Evolutionary conservation across 1,140 invertebrate genomes (phyloP).

Genomic region (Neocloeon triangulifer): DNA sequence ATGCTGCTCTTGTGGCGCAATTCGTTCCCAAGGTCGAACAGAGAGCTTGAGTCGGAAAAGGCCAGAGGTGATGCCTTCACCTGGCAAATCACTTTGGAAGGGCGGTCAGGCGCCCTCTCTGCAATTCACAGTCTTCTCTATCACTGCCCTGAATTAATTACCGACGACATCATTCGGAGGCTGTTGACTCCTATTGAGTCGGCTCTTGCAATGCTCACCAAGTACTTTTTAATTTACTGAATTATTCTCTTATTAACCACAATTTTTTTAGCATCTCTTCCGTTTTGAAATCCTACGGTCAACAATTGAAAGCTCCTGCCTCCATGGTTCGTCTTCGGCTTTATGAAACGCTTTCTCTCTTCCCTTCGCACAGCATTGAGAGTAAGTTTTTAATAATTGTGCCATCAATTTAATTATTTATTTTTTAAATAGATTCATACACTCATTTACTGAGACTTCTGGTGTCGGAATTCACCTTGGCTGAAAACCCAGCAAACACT

Average conservation of each 20-base stretch:
- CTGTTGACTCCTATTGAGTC: conserved; percentile 81
- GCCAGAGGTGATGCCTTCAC: conserved; percentile 94
- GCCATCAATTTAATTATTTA: too few relatives aligned
- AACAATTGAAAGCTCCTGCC: conserved; percentile 77
- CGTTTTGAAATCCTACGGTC: conserved; percentile 79
- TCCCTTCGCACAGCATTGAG: conserved; percentile 68
- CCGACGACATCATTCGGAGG: conserved; percentile 72
- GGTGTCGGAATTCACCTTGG: conserved; percentile 91
- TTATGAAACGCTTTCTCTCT: conserved; percentile 67
- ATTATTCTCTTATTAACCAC: conserved; percentile 3
- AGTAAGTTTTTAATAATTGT: conserved; percentile 31
- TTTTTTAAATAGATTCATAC: conserved; percentile 50
- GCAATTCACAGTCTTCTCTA: conserved; percentile 84
- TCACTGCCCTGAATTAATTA: conserved; percentile 75
- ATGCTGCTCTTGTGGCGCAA: conserved; percentile 94
- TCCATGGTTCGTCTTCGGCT: conserved; percentile 78
- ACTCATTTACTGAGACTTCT: conserved; percentile 73
- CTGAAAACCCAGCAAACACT: conserved; percentile 85
- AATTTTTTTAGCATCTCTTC: conserved; percentile 45
- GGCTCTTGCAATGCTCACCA: conserved; percentile 78
- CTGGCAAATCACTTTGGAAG: conserved; percentile 94
- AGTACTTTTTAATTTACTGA: conserved; percentile 34
- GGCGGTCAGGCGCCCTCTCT: conserved; percentile 82
- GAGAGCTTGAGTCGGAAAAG: conserved; percentile 93
- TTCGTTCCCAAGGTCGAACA: conserved; percentile 86